These are phyloP conservation scores for Phoebastria nigripes DNA, from an alignment of 2,797 vertebrate genomes.

Conservation along the genomic window DNA sequence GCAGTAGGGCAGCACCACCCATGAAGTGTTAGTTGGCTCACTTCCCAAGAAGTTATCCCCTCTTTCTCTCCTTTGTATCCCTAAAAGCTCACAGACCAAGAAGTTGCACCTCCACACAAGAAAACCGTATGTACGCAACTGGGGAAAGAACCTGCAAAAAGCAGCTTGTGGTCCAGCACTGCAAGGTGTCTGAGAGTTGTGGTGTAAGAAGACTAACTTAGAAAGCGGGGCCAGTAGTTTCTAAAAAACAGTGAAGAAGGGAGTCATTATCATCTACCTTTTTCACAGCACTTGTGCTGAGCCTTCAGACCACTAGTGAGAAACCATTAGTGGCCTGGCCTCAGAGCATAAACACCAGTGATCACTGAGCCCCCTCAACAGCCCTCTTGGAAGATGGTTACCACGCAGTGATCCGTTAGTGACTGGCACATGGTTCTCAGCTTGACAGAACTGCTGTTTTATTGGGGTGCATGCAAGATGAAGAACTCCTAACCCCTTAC, in stretches of 20 bases:
- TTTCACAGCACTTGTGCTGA: not conserved
- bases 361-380: not conserved
- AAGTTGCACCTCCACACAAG: not conserved
- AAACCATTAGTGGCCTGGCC: not conserved
- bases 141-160: not conserved
- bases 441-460: not conserved
- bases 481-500: not conserved
- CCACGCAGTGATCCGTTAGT: not conserved
- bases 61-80: not conserved
- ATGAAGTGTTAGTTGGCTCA: not conserved
- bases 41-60: not conserved
- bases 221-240: not conserved
- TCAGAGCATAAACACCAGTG: not conserved
- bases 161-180: not conserved
- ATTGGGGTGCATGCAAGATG: not conserved
- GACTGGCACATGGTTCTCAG: not conserved
- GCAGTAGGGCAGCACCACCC: not conserved
- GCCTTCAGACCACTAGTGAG: not conserved
- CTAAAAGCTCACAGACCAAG: not conserved
- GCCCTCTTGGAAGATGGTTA: not conserved
- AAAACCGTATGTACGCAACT: accelerated
- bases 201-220: not conserved
- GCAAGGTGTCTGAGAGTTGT: not conserved
- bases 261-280: not conserved
- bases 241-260: not conserved